Evolutionary conservation across 2,113 vertebrate genomes (phyloP), one percentile per base, ranked within the genome.

Genomic region (Tautogolabrus adspersus): DNA sequence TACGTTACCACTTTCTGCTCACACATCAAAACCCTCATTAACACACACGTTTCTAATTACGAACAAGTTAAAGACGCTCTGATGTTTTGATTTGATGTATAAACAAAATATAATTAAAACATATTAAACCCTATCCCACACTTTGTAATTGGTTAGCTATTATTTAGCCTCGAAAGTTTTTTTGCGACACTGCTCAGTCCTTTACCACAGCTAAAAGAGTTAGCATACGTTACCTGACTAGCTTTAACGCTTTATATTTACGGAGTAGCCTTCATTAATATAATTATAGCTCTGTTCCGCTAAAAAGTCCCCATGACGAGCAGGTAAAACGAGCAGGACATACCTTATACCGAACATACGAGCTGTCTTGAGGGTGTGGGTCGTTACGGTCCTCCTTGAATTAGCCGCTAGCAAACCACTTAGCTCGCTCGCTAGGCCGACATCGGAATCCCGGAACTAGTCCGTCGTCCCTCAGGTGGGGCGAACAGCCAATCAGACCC

Each of bases 361-460:
- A 44, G 22, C 22, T 61, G 74, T 85, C 76, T 52, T 75, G 60
- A 15, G 66, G 68, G 59, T 83, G 81, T 71, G 42, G 58, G 77
- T 88, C 63, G 68, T 71, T 81, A 70, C 70, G 62, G 71, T 90
- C 78, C 77, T 89, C 74, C 83, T 87, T 81, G 15, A 76, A 51
- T 80, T 91, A 88, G 89, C 88, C 38, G 66, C 77, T 90, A 91
- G 81, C 82, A 83, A 51, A 70, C 60, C 61, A 61, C 68, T 79
- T 91, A 91, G 90, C 89, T 88, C 66, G 34, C 57, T 65, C 30
- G 77, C 87, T 90, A 93, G 93, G 91, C 91, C 91, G 86, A 91
- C 78, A 56, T 87, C 84, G 88, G 91, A 93, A 93, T 91, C 91
- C 93, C 91, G 93, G 93, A 93, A 93, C 42, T 84, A 23, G n/a